Conservation (phyloP, 2,888 invertebrate genomes). For the Malthinus flaveolus region DNA sequence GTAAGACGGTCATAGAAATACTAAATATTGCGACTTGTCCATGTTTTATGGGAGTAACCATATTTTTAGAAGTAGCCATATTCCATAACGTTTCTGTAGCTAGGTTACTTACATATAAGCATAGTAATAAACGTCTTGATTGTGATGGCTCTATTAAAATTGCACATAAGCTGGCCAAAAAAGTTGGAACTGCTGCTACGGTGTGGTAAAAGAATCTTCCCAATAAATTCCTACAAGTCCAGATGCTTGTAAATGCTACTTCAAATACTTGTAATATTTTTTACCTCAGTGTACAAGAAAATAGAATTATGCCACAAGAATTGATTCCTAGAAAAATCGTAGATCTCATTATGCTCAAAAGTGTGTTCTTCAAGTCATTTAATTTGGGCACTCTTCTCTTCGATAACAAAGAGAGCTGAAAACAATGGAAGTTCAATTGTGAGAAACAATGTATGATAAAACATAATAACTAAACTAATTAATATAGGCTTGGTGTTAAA, state of each 20-base stretch:
- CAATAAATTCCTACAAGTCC: conserved; percentile 49
- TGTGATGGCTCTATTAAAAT: conserved; percentile 78
- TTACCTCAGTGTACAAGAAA: conserved; percentile 67
- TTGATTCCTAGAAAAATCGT: conserved; percentile 76
- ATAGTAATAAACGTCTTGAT: conserved; percentile 70
- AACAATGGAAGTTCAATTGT: conserved; percentile 30
- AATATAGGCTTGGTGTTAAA: too few species aligned
- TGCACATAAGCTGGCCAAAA: conserved; percentile 70
- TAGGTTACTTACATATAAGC: conserved; percentile 81
- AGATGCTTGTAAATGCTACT: too few species aligned
- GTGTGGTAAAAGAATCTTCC: conserved; percentile 74
- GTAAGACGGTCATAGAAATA: conserved; percentile 60
- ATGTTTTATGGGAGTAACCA: conserved; percentile 62
- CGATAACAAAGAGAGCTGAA: conserved; percentile 70
- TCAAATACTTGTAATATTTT: too few species aligned
- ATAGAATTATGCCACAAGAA: conserved; percentile 71
- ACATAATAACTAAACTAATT: too few species aligned
- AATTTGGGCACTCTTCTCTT: conserved; percentile 64
- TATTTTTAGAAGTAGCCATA: conserved; percentile 68
- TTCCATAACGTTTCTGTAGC: conserved; percentile 78
- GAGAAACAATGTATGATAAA: too few species aligned
- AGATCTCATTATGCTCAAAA: conserved; percentile 72
- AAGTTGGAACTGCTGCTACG: conserved; percentile 72
- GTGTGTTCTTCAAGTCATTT: conserved; percentile 64
- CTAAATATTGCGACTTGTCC: conserved; percentile 72